phyloP scores from a whole-genome alignment of 2,797 vertebrate genomes.

The Rhynchotus rufescens region DNA sequence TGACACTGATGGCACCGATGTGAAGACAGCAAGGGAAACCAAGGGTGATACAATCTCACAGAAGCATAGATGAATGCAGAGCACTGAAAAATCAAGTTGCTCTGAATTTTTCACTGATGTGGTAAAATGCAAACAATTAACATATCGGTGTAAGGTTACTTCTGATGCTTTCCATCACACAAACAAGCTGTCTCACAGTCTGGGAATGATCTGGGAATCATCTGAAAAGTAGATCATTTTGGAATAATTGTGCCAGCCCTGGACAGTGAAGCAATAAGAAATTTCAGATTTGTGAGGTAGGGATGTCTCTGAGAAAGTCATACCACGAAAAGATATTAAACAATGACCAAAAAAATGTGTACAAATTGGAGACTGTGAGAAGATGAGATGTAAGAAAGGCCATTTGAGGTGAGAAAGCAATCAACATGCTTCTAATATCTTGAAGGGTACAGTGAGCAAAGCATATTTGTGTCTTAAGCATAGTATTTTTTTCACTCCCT shows the following conservation, averaged over 20 bases:
- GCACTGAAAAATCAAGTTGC: not conserved
- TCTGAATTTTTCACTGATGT: conserved; percentile 22
- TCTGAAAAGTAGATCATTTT: conserved; percentile 68
- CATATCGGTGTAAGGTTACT: conserved; percentile 28
- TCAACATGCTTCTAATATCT: conserved; percentile 8
- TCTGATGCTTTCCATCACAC: conserved; percentile 57
- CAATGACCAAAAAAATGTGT: conserved; percentile 38
- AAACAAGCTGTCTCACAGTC: conserved; percentile 72
- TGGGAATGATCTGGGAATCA: conserved; percentile 72
- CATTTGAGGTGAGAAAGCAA: conserved; percentile 43
- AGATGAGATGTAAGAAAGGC: conserved; percentile 23
- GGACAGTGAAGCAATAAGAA: conserved; percentile 47
- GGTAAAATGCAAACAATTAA: conserved; percentile 22
- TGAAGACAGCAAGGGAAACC: not conserved
- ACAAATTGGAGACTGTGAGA: conserved; percentile 1
- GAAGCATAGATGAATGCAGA: not conserved
- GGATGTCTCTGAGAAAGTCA: conserved; percentile 10
- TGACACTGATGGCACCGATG: not conserved
- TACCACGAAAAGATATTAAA: conserved; percentile 41
- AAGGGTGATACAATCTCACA: not conserved
- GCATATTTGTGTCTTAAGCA: not conserved
- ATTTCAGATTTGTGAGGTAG: conserved; percentile 20
- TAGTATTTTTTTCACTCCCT: not conserved
- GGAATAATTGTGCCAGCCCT: conserved; percentile 55
- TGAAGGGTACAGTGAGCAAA: not conserved